Evolutionary conservation across 2,113 vertebrate genomes (phyloP).

Genomic region (Chamaea fasciata): DNA sequence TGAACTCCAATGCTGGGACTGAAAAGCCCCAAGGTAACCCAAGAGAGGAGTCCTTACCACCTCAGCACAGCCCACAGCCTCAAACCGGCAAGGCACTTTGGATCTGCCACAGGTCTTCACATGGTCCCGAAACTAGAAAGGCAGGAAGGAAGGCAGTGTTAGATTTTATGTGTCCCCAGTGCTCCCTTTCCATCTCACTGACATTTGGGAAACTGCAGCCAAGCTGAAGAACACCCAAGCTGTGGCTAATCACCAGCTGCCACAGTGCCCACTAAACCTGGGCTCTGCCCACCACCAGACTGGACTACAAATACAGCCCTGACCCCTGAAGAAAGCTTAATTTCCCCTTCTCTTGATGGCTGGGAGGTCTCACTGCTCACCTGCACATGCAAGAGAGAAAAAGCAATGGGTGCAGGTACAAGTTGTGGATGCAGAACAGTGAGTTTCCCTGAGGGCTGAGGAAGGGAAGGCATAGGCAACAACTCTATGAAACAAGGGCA

Average conservation of each 20-base stretch:
- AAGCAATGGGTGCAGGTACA: background rate
- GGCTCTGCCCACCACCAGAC: background rate
- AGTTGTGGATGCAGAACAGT: background rate
- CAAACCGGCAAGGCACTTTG: slow-evolving; percentile 81
- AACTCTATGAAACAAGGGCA: background rate
- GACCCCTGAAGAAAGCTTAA: background rate
- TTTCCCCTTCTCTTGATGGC: background rate
- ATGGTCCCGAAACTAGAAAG: slow-evolving; percentile 83
- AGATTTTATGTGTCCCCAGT: background rate
- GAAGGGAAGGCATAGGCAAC: background rate
- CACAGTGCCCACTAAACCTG: background rate
- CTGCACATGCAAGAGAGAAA: background rate
- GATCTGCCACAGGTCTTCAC: slow-evolving; percentile 77
- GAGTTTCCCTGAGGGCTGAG: background rate
- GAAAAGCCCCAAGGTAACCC: background rate
- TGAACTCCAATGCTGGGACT: background rate
- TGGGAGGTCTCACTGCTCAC: background rate
- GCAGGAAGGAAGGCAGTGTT: background rate
- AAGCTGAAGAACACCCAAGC: background rate
- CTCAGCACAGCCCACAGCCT: slow-evolving; percentile 78
- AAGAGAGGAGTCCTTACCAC: slow-evolving; percentile 61
- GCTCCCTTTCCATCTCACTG: background rate
- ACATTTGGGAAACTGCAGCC: background rate
- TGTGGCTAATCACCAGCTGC: background rate
- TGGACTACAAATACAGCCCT: background rate